Percentiles rank a stretch among this genome's conserved stretches.
These are phyloP conservation scores for Tromatobia lineatoria DNA, from an alignment of 2,888 invertebrate genomes.

Conservation along the genomic window DNA sequence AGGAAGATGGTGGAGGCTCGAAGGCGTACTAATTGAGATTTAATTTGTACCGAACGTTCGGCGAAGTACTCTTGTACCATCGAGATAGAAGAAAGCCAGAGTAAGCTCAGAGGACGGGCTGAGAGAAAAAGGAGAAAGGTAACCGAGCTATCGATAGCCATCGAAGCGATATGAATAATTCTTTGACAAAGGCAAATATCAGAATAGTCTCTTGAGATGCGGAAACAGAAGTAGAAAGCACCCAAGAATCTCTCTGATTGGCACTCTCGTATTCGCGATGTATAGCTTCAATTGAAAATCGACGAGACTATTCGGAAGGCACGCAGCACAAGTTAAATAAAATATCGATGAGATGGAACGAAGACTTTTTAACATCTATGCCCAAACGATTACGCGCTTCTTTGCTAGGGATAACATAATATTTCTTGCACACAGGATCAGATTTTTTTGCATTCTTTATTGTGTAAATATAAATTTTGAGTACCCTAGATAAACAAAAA, in stretches of 20 bases:
- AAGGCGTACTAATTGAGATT: slow-evolving; percentile 62
- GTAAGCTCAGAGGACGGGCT: background rate
- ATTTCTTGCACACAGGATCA: background rate
- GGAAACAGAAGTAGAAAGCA: slow-evolving; percentile 33
- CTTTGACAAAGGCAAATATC: slow-evolving; percentile 61
- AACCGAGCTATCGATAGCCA: slow-evolving; percentile 53
- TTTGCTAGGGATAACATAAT: background rate
- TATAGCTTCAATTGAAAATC: slow-evolving; percentile 24
- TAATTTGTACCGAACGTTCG: slow-evolving; percentile 57
- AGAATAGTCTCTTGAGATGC: slow-evolving; percentile 48
- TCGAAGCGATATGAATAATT: slow-evolving; percentile 66
- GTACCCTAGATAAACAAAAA: too few species aligned
- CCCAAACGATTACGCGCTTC: background rate
- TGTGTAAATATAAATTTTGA: background rate
- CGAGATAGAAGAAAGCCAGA: slow-evolving; percentile 29
- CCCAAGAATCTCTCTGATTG: slow-evolving; percentile 46
- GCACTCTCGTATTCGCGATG: slow-evolving; percentile 47
- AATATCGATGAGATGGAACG: slow-evolving; percentile 38
- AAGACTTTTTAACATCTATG: slow-evolving; percentile 1
- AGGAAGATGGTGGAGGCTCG: slow-evolving; percentile 36
- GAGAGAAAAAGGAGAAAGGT: background rate
- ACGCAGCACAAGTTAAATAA: slow-evolving; percentile 40
- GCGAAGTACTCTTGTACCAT: slow-evolving; percentile 18
- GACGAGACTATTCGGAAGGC: slow-evolving; percentile 46
- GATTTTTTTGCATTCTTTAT: background rate